Conservation (phyloP, 2,888 invertebrate genomes). For the Odontothrips loti region DNA sequence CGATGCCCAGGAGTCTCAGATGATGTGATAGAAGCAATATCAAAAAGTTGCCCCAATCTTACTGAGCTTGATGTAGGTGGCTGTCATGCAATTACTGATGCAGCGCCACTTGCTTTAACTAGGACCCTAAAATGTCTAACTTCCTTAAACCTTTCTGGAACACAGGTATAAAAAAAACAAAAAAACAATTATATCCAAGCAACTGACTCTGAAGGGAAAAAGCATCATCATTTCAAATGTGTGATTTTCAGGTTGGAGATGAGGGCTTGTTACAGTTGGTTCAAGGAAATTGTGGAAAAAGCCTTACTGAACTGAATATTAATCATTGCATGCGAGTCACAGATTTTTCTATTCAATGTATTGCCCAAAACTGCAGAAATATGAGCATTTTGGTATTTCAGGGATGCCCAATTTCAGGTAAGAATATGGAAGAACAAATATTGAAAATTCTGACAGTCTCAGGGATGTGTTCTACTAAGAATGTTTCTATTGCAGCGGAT, state of each 20-base stretch:
- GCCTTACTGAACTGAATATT: slow-evolving; percentile 44
- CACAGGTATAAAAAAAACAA: background rate
- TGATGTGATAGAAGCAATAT: background rate
- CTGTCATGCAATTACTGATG: slow-evolving; percentile 1
- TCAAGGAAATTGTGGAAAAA: slow-evolving; percentile 41
- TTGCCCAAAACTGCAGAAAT: slow-evolving; percentile 43
- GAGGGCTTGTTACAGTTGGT: slow-evolving; percentile 43
- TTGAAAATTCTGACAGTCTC: background rate
- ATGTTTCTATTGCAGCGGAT: slow-evolving; percentile 34
- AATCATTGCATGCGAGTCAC: slow-evolving; percentile 43
- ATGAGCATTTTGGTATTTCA: slow-evolving; percentile 43
- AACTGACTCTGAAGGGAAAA: background rate
- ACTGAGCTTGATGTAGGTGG: background rate
- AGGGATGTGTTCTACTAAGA: no score
- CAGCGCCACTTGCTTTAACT: background rate
- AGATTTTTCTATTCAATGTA: slow-evolving; percentile 42
- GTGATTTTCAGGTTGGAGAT: slow-evolving; percentile 42
- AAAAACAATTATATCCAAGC: background rate
- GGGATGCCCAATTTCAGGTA: slow-evolving; percentile 36
- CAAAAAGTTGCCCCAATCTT: background rate
- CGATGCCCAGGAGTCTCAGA: background rate
- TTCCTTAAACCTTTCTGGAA: background rate
- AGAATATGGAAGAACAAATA: slow-evolving; percentile 31
- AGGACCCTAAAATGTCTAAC: background rate
- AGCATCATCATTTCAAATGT: background rate